These are phyloP conservation scores for Apostichopus californicus DNA, from an alignment of 35 echinoderm and acorn worm species.

Conservation along the genomic window DNA sequence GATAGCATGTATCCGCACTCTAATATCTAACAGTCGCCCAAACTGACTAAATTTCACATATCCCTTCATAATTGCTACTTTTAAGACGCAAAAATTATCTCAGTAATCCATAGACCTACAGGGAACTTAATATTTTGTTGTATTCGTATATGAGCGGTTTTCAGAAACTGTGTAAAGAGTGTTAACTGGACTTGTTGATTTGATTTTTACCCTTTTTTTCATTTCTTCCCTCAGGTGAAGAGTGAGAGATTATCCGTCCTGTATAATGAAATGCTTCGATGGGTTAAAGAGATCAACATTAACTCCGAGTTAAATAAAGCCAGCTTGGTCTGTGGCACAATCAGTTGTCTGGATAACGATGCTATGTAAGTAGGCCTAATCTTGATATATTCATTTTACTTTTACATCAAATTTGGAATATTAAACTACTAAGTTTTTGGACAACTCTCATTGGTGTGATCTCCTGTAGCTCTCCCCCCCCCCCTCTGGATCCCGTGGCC, in stretches of 20 bases:
- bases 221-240: background rate
- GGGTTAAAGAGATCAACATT: background rate
- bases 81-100: no score
- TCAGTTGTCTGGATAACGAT: background rate
- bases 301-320: background rate
- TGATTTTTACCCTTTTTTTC: background rate
- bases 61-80: no score
- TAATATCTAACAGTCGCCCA: no score
- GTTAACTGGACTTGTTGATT: background rate
- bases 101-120: no score
- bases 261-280: slow-evolving; percentile 3
- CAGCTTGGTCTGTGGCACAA: slow-evolving; percentile 28
- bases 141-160: no score
- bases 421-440: background rate
- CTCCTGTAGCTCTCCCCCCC: background rate
- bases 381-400: no score
- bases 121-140: no score
- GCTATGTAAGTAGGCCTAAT: background rate
- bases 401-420: no score
- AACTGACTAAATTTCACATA: no score
- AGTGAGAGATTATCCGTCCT: background rate
- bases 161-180: no score
- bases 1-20: no score
- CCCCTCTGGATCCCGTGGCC: background rate
- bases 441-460: background rate